Evolutionary conservation across 2,797 vertebrate species (phyloP).

Genomic region (Chloroceryle inda): DNA sequence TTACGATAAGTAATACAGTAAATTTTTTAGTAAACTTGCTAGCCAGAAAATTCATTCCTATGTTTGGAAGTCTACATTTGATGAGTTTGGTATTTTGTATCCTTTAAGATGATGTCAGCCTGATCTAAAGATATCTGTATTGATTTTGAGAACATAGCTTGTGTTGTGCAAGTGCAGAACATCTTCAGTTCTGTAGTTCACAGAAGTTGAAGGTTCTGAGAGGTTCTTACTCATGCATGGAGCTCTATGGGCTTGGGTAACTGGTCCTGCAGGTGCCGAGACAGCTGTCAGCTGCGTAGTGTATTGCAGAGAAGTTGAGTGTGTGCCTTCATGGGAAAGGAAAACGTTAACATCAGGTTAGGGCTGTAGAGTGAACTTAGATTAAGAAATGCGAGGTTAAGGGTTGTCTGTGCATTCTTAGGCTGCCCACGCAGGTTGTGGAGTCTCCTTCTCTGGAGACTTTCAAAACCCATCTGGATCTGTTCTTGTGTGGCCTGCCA

Average conservation of each 20-base stretch:
- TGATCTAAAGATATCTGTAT: not conserved
- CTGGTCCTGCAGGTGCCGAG: rapidly evolving
- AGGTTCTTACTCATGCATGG: rapidly evolving
- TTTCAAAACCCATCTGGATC: no score
- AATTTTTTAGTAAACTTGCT: not conserved
- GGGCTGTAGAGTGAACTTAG: not conserved
- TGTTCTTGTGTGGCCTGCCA: no score
- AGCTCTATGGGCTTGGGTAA: not conserved
- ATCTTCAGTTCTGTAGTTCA: not conserved
- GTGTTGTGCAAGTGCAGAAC: not conserved
- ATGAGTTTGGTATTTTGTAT: not conserved
- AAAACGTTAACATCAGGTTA: not conserved
- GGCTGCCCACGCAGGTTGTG: no score
- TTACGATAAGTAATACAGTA: rapidly evolving
- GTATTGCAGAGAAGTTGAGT: rapidly evolving
- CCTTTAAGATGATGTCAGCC: not conserved
- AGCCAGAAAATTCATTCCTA: not conserved
- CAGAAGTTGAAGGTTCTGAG: rapidly evolving
- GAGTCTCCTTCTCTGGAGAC: no score
- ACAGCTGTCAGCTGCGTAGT: rapidly evolving
- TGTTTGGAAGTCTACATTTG: not conserved
- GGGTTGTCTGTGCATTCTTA: not conserved
- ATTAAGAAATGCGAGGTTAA: not conserved
- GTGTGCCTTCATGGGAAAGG: not conserved
- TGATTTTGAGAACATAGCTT: not conserved